A percentile compares a stretch with the other conserved stretches of the same genome.
Evolutionary conservation across 2,797 vertebrate genomes (phyloP).

Genomic region (Crypturellus tataupa): DNA sequence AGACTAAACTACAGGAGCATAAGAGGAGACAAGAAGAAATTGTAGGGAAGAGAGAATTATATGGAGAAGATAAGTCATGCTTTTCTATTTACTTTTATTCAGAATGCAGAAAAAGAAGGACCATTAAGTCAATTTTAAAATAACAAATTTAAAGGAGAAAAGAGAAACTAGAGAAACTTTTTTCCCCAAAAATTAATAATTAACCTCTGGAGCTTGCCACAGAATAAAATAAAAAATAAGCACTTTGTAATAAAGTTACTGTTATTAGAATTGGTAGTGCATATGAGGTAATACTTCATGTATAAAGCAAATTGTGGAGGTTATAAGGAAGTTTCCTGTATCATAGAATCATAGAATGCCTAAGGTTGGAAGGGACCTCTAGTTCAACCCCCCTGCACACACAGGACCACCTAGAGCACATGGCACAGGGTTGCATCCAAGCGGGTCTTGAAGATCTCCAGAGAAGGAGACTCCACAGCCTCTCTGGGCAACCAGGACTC

Average conservation of each 20-base stretch:
- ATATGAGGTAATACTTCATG: neutral
- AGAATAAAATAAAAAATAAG: neutral
- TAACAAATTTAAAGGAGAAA: neutral
- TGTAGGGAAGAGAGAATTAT: neutral
- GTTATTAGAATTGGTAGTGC: neutral
- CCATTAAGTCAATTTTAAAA: neutral
- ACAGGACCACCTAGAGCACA: no score
- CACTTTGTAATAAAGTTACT: neutral
- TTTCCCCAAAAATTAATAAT: neutral
- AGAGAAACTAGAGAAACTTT: neutral
- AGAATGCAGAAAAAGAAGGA: neutral
- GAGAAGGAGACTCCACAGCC: no score
- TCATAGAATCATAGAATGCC: fast-evolving
- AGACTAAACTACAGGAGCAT: neutral
- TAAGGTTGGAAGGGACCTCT: no score
- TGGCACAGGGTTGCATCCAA: no score
- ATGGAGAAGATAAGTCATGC: constrained; percentile 19
- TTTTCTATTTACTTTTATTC: neutral
- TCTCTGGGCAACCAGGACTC: no score
- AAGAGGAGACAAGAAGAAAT: neutral
- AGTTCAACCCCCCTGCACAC: no score
- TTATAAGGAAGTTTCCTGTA: neutral
- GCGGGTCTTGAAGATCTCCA: no score
- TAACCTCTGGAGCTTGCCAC: neutral
- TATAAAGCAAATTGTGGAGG: neutral